A percentile compares a stretch with the other conserved stretches of the same genome.
These are phyloP conservation scores for Craniophora ligustri DNA, from an alignment of 2,888 invertebrate species.

Conservation along the genomic window DNA sequence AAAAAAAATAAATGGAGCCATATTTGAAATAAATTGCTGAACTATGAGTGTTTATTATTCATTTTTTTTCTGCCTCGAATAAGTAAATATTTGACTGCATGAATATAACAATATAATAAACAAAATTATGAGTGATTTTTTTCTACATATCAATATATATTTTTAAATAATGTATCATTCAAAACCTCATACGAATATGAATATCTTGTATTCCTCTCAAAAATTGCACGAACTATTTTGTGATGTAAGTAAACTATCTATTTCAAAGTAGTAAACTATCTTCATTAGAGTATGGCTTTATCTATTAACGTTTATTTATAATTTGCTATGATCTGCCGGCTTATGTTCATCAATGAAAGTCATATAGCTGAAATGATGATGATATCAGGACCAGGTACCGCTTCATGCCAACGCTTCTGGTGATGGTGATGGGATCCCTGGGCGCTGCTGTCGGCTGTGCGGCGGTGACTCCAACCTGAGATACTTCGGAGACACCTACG, in stretches of 20 bases:
- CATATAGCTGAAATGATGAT: no score
- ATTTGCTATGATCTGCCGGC: no score
- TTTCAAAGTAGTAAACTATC: background rate
- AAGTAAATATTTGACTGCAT: conserved; percentile 3
- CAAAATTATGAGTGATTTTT: conserved; percentile 41
- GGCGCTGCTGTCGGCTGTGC: conserved; percentile 66
- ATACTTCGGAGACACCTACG: conserved; percentile 59
- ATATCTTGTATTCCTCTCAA: conserved; percentile 63
- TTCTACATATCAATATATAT: conserved; percentile 7
- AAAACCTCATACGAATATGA: conserved; percentile 52
- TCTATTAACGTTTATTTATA: no score
- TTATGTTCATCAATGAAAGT: no score
- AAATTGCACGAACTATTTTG: conserved; percentile 48
- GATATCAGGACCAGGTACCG: conserved; percentile 57
- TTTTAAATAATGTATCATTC: conserved; percentile 9
- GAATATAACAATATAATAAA: conserved; percentile 6
- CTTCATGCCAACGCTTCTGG: conserved; percentile 62
- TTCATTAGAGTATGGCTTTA: no score
- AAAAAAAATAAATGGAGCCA: conserved; percentile 22
- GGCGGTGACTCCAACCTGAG: conserved; percentile 61
- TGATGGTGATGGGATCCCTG: conserved; percentile 54
- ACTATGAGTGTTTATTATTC: conserved; percentile 18
- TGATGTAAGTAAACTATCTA: conserved; percentile 30
- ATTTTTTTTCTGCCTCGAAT: background rate
- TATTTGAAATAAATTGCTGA: conserved; percentile 27